These are phyloP conservation scores for Drosophila koepferae DNA, from an alignment of 2,888 invertebrate genomes.

Conservation along the genomic window DNA sequence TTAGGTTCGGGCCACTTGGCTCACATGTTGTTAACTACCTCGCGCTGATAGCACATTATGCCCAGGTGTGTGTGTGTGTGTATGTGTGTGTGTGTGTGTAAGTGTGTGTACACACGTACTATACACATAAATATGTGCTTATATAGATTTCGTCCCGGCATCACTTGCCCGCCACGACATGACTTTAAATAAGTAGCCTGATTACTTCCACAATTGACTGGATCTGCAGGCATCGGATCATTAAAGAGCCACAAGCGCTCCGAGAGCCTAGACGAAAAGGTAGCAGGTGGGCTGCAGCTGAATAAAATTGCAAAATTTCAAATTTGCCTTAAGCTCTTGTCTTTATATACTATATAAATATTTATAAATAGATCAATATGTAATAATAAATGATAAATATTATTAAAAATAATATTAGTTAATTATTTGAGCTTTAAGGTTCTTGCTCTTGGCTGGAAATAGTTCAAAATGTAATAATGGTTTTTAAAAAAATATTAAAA, in stretches of 20 bases:
- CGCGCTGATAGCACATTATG: conserved; percentile 51
- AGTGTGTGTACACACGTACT: conserved; percentile 14
- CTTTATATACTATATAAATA: too few species aligned
- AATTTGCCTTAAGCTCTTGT: too few species aligned
- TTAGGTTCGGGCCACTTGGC: conserved; percentile 36
- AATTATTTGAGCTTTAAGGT: too few species aligned
- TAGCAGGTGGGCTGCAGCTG: neutral
- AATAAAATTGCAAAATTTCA: too few species aligned
- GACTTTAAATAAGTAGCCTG: conserved; percentile 57
- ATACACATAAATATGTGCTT: conserved; percentile 29
- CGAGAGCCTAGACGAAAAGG: neutral
- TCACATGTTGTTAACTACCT: conserved; percentile 55
- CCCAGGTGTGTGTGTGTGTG: conserved; percentile 23
- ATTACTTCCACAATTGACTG: conserved; percentile 50
- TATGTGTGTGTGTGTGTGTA: conserved; percentile 4
- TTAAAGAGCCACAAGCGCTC: conserved; percentile 15
- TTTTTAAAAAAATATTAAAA: too few species aligned
- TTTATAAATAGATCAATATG: too few species aligned
- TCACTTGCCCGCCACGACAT: conserved; percentile 33
- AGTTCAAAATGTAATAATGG: too few species aligned
- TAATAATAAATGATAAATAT: too few species aligned
- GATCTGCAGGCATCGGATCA: conserved; percentile 33
- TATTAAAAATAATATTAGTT: too few species aligned
- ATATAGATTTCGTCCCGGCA: conserved; percentile 32
- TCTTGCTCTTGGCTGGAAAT: too few species aligned